A percentile compares a stretch with the other conserved stretches of the same genome.
Evolutionary conservation across 2,888 invertebrate genomes (phyloP).

Genomic region (Callosobruchus maculatus): DNA sequence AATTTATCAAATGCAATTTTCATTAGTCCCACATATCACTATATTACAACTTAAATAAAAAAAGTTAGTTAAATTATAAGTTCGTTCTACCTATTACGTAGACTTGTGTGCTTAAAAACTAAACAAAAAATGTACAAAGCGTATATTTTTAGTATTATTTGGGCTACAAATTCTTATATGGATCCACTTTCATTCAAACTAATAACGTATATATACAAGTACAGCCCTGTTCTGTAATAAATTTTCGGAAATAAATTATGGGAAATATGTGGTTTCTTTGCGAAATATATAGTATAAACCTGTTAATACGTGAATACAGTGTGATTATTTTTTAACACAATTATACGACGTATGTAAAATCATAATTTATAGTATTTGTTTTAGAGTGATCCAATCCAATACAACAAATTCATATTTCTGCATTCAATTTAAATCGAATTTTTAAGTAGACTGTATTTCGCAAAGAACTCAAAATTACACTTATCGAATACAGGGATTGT

Average conservation of each 20-base stretch:
- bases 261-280: no score
- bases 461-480: not conserved
- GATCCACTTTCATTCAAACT: not conserved
- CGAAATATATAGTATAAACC: no score
- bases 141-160: constrained; percentile 17
- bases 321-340: no score
- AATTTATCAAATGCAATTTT: constrained; percentile 35
- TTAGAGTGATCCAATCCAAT: no score
- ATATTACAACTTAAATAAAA: constrained; percentile 25
- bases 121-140: constrained; percentile 30
- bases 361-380: no score
- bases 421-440: no score
- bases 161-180: not conserved
- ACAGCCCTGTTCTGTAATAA: not conserved
- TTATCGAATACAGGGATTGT: not conserved
- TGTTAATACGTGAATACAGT: no score
- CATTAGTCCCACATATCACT: constrained; percentile 22
- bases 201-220: not conserved
- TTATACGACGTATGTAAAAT: no score
- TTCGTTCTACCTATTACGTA: constrained; percentile 24
- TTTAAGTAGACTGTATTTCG: no score
- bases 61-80: constrained; percentile 23
- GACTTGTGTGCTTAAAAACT: constrained; percentile 5
- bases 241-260: not conserved
- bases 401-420: no score